These are phyloP conservation scores for Gadus chalcogrammus DNA, from an alignment of 2,113 vertebrate genomes.

Conservation along the genomic window DNA sequence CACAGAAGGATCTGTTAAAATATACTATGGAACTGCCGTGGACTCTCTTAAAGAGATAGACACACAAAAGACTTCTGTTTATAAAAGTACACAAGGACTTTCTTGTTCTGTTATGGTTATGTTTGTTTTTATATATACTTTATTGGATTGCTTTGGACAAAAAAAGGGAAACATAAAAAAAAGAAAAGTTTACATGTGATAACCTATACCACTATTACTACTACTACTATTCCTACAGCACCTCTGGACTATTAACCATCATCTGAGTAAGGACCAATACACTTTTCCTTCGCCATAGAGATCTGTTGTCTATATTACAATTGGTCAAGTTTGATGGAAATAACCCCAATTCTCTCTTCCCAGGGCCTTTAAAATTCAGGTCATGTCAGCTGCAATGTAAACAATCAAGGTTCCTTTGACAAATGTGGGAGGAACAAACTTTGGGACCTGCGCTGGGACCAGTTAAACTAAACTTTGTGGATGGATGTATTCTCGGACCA, in stretches of 20 bases:
- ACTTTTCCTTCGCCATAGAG: constrained; percentile 46
- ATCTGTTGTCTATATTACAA: constrained; percentile 55
- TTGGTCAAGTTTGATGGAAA: constrained; percentile 42
- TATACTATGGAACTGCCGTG: constrained; percentile 39
- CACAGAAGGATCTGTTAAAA: constrained; percentile 26
- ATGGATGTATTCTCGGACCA: constrained; percentile 25
- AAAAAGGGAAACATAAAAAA: constrained; percentile 75
- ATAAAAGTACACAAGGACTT: constrained; percentile 42
- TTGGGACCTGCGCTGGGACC: neutral
- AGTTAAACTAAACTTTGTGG: constrained; percentile 5
- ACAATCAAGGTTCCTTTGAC: constrained; percentile 5
- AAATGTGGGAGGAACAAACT: neutral
- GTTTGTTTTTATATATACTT: constrained; percentile 83
- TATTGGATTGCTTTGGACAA: constrained; percentile 85
- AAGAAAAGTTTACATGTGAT: constrained; percentile 92
- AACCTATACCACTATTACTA: constrained; percentile 84
- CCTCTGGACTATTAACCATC: constrained; percentile 52
- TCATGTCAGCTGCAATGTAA: constrained; percentile 16
- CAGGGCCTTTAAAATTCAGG: constrained; percentile 21
- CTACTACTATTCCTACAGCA: constrained; percentile 36
- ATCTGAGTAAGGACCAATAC: neutral
- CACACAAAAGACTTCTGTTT: constrained; percentile 59
- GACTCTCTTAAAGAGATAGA: constrained; percentile 61
- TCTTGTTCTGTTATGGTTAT: constrained; percentile 41
- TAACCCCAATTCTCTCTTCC: constrained; percentile 23